phyloP scores from a whole-genome alignment of 2,888 invertebrate species.

The Venustoraphidia nigricollis region DNA sequence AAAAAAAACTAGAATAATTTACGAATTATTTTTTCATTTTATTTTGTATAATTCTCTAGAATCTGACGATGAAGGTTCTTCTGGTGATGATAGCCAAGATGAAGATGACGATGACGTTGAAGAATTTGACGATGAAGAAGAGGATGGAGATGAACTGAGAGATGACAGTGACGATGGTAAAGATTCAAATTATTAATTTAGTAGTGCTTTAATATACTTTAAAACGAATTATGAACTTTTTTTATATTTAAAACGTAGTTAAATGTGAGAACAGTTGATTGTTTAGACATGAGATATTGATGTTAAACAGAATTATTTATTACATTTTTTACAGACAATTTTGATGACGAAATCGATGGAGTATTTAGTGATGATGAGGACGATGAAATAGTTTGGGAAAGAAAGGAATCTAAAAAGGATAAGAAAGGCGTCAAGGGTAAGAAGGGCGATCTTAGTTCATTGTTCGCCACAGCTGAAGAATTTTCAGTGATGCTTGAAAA shows the following conservation, averaged over 20 bases:
- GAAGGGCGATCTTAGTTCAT: slow-evolving; percentile 35
- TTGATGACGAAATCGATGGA: slow-evolving; percentile 16
- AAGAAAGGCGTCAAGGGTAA: slow-evolving; percentile 15
- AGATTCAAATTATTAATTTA: slow-evolving; percentile 7
- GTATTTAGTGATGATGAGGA: slow-evolving; percentile 16
- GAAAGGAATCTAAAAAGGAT: slow-evolving; percentile 7
- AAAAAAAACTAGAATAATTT: slow-evolving; percentile 7
- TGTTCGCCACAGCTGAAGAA: slow-evolving; percentile 77
- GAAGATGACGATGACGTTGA: slow-evolving; percentile 31
- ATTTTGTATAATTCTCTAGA: slow-evolving; percentile 6
- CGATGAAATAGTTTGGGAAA: slow-evolving; percentile 10
- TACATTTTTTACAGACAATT: slow-evolving; percentile 18
- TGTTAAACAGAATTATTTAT: too few species aligned
- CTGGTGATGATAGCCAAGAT: slow-evolving; percentile 14
- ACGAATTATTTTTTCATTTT: not conserved
- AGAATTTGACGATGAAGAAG: slow-evolving; percentile 14
- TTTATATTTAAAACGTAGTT: too few species aligned
- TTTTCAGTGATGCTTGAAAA: slow-evolving; percentile 81
- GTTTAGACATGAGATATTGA: too few species aligned
- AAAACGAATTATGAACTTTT: not conserved
- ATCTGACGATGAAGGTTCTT: slow-evolving; percentile 15
- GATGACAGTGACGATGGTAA: slow-evolving; percentile 13
- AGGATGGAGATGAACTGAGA: slow-evolving; percentile 14
- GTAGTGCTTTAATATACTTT: too few species aligned
- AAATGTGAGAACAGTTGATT: too few species aligned